Evolutionary conservation across 2,113 vertebrate species (phyloP).

Genomic region (Amphilophus citrinellus): DNA sequence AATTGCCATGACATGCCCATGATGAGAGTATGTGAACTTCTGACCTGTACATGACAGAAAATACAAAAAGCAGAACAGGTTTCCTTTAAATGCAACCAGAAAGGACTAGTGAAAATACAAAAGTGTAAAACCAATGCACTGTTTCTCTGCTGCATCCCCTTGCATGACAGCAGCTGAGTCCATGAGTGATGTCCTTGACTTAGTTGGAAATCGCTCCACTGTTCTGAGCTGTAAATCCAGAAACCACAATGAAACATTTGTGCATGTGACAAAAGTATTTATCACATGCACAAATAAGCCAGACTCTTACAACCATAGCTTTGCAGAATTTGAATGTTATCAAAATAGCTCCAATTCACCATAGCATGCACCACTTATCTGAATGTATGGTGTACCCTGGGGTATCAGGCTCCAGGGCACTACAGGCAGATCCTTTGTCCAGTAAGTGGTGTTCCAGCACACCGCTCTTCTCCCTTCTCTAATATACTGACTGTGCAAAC

Average conservation of each 20-base stretch:
- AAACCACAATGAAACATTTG: not conserved
- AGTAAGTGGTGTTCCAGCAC: not conserved
- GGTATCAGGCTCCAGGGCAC: not conserved
- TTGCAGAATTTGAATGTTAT: too few species aligned
- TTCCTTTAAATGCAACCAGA: not conserved
- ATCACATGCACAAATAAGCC: not conserved
- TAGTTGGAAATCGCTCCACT: conserved; percentile 1
- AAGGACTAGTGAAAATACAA: not conserved
- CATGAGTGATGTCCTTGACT: conserved; percentile 6
- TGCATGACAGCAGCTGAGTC: not conserved
- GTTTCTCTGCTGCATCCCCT: not conserved
- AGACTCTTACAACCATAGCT: too few species aligned
- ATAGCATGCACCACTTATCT: too few species aligned
- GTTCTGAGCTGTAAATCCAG: conserved; percentile 10
- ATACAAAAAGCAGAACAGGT: not conserved
- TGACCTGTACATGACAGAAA: not conserved
- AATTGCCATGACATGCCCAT: not conserved
- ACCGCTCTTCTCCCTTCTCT: not conserved
- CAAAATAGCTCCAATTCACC: too few species aligned
- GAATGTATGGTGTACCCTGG: not conserved
- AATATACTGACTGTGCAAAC: not conserved
- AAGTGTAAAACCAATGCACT: not conserved
- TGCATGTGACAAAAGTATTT: not conserved
- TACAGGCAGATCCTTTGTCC: not conserved
- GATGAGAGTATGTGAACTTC: not conserved